These are phyloP conservation scores for Andrena trimmerana DNA, from an alignment of 2,888 invertebrate species.

Conservation along the genomic window DNA sequence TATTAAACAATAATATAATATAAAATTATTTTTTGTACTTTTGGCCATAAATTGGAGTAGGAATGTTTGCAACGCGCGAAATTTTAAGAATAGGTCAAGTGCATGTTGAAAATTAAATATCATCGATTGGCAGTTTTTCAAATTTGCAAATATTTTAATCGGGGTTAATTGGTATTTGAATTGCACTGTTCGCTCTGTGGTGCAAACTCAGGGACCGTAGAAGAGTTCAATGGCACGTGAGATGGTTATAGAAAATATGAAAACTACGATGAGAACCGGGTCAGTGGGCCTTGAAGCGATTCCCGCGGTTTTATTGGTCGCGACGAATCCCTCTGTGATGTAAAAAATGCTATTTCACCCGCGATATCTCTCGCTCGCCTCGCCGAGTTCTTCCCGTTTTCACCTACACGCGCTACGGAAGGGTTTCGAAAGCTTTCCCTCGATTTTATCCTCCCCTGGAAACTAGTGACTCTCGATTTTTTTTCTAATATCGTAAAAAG, in stretches of 20 bases:
- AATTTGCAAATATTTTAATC: neutral
- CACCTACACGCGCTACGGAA: neutral
- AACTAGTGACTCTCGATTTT: slow-evolving; percentile 37
- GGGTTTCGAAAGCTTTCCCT: slow-evolving; percentile 49
- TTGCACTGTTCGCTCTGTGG: neutral
- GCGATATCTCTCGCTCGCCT: slow-evolving; percentile 15
- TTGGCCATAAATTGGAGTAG: too few species aligned
- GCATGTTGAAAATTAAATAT: too few species aligned
- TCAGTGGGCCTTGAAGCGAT: slow-evolving; percentile 59
- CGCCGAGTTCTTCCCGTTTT: slow-evolving; percentile 16
- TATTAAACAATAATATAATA: too few species aligned
- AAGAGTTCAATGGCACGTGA: slow-evolving; percentile 42
- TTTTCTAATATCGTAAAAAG: neutral
- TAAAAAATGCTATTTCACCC: slow-evolving; percentile 13
- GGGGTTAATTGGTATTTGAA: neutral
- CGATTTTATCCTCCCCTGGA: slow-evolving; percentile 10
- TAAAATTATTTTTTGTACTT: too few species aligned
- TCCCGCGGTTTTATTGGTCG: slow-evolving; percentile 30
- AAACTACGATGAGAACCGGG: slow-evolving; percentile 63
- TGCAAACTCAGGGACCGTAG: slow-evolving; percentile 7
- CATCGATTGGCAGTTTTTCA: too few species aligned
- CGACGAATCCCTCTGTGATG: neutral
- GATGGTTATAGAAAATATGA: slow-evolving; percentile 24
- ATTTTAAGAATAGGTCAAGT: too few species aligned
- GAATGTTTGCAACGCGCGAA: too few species aligned